A percentile compares a stretch with the other conserved stretches of the same genome.
These are phyloP conservation scores for Chrysochloris asiatica DNA, from an alignment of 2,113 vertebrate genomes.

Conservation along the genomic window DNA sequence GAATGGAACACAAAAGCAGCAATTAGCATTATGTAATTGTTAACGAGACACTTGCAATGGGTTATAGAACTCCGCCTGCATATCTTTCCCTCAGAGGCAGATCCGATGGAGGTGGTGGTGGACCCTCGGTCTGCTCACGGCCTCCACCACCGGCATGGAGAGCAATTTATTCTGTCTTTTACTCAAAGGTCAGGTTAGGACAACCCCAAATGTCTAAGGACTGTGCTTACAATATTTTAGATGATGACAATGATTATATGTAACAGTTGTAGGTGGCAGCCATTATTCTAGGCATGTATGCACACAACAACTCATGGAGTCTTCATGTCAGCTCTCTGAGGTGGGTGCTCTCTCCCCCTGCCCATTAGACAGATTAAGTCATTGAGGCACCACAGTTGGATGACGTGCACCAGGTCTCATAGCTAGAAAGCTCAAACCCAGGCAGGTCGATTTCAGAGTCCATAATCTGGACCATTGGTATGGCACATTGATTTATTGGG, in stretches of 20 bases:
- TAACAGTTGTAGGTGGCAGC: background rate
- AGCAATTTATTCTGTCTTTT: constrained; percentile 30
- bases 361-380: background rate
- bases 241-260: too few relatives aligned
- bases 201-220: fast-evolving
- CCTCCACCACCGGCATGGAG: constrained; percentile 12
- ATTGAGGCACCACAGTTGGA: background rate
- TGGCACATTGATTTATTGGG: background rate
- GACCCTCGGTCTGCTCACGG: background rate
- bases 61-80: constrained; percentile 67
- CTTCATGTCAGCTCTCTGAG: background rate
- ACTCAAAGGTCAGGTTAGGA: background rate
- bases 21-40: constrained; percentile 82
- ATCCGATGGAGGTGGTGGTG: constrained; percentile 56
- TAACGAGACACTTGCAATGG: constrained; percentile 75
- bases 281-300: background rate
- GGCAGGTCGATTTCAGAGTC: fast-evolving
- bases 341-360: background rate
- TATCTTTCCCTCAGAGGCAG: constrained; percentile 45
- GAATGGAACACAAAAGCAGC: constrained; percentile 83
- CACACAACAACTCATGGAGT: too few relatives aligned
- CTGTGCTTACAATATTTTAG: background rate
- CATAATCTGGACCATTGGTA: background rate
- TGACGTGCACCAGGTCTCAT: background rate
- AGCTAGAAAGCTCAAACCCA: background rate